A percentile compares a stretch with the other conserved stretches of the same genome.
These are phyloP conservation scores for Xiphophorus couchianus DNA, from an alignment of 2,113 vertebrate genomes.

Conservation along the genomic window DNA sequence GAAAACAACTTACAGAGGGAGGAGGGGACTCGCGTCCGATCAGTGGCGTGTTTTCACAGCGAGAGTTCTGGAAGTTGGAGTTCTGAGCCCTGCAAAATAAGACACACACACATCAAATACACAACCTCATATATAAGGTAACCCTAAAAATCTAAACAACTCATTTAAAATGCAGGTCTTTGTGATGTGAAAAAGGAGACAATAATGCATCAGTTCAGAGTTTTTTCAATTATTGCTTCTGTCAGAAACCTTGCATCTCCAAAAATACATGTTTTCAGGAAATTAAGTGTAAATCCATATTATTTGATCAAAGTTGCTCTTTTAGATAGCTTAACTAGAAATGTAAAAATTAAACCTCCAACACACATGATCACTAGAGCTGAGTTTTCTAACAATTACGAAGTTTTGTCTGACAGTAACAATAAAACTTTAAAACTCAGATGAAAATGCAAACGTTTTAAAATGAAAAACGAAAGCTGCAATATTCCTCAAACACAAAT, in stretches of 20 bases:
- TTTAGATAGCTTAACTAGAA: not conserved
- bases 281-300: not conserved
- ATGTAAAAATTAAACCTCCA: not conserved
- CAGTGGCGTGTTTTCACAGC: slow-evolving; percentile 98
- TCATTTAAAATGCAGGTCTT: not conserved
- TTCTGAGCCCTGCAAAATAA: slow-evolving; percentile 91
- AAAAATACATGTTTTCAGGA: no score
- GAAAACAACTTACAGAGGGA: slow-evolving; percentile 89
- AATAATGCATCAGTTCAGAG: no score
- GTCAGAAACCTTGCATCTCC: not conserved
- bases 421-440: no score
- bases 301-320: not conserved
- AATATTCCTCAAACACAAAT: no score
- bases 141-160: not conserved
- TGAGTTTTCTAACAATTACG: not conserved
- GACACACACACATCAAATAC: slow-evolving; percentile 33
- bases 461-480: no score
- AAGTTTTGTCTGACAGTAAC: no score
- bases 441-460: no score
- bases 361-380: not conserved
- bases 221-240: not conserved
- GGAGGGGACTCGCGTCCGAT: slow-evolving; percentile 98
- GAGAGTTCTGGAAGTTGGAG: slow-evolving; percentile 97
- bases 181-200: no score
- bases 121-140: not conserved